These are phyloP conservation scores for Apostichopus japonicus DNA, from an alignment of 35 echinoderm and acorn worm genomes.

Conservation along the genomic window DNA sequence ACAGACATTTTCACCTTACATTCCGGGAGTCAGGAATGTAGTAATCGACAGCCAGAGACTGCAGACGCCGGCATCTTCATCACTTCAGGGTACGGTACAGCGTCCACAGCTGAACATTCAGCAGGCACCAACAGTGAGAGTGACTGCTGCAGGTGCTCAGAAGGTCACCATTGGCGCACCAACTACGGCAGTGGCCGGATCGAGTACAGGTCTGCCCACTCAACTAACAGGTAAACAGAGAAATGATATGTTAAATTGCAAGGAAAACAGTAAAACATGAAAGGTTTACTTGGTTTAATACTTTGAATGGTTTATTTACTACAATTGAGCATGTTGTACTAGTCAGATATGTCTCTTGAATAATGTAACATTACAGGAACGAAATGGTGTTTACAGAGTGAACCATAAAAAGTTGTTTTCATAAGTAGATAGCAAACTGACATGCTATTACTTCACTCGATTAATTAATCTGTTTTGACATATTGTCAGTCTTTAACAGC, in stretches of 20 bases:
- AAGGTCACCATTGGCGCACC: constrained; percentile 43
- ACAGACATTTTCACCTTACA: not conserved
- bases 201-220: constrained; percentile 24
- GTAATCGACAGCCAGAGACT: constrained; percentile 36
- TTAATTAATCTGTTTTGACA: no score
- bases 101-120: not conserved
- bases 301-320: no score
- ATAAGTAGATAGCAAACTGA: no score
- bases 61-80: constrained; percentile 10
- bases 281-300: not conserved
- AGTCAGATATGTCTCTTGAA: not conserved
- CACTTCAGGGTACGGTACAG: not conserved
- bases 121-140: not conserved
- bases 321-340: no score
- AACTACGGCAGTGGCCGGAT: constrained; percentile 5
- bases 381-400: no score
- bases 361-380: no score
- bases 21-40: constrained; percentile 26
- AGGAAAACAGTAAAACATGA: not conserved
- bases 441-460: no score
- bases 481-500: no score
- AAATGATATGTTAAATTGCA: not conserved
- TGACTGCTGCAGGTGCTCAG: constrained; percentile 37
- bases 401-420: no score
- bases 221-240: constrained; percentile 40